These are phyloP conservation scores for Drosophila antonietae DNA, from an alignment of 2,888 invertebrate species.

Conservation along the genomic window DNA sequence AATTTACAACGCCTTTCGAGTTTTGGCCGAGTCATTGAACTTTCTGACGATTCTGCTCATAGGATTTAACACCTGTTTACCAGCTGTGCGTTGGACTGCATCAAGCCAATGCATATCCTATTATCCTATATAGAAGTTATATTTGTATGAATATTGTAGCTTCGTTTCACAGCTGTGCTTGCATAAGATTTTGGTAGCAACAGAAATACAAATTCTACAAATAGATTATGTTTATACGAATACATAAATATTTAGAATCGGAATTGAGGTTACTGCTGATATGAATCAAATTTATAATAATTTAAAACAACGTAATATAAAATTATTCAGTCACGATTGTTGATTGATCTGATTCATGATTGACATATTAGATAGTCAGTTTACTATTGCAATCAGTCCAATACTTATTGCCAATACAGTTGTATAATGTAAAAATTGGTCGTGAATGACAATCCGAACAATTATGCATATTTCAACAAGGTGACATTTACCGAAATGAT, in stretches of 20 bases:
- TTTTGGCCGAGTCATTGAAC: slow-evolving; percentile 47
- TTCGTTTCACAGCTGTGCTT: not conserved
- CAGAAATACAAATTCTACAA: no score
- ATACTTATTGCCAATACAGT: no score
- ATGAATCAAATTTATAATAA: not conserved
- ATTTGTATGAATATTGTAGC: not conserved
- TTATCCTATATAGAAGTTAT: slow-evolving; percentile 8
- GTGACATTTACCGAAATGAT: not conserved
- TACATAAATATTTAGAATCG: not conserved
- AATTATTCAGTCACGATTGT: no score
- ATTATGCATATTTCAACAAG: not conserved
- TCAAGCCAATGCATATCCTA: slow-evolving; percentile 14
- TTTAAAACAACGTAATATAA: no score
- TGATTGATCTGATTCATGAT: not conserved
- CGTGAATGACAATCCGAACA: no score
- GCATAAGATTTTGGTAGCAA: not conserved
- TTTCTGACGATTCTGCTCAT: slow-evolving; percentile 5
- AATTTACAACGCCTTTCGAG: slow-evolving; percentile 22
- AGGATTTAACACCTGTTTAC: slow-evolving; percentile 6
- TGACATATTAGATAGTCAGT: not conserved
- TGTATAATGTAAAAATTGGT: no score
- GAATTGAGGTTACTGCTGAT: not conserved
- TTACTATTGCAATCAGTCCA: not conserved
- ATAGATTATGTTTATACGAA: not conserved
- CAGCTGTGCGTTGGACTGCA: slow-evolving; percentile 9